phyloP scores from a whole-genome alignment of 2,797 vertebrate species.

The Poeciliopsis paucimaculata region DNA sequence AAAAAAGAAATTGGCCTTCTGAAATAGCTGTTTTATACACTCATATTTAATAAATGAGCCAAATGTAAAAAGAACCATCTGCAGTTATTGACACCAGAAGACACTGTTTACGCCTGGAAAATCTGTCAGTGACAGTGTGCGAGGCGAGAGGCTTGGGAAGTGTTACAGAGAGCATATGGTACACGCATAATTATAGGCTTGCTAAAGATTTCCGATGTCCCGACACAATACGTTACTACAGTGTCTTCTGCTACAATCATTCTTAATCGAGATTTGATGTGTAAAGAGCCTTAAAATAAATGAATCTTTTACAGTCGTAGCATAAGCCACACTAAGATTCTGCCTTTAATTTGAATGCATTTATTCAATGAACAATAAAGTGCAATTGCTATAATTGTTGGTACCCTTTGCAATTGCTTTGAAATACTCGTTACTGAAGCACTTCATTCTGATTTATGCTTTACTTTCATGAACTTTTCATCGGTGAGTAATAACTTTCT shows the following conservation, averaged over 20 bases:
- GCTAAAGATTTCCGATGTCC: constrained; percentile 9
- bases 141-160: constrained; percentile 21
- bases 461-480: not conserved
- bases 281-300: not conserved
- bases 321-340: not conserved
- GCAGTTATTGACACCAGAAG: constrained; percentile 49
- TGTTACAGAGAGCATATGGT: constrained; percentile 20
- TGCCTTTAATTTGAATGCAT: not conserved
- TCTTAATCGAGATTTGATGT: constrained; percentile 9
- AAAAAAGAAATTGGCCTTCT: not conserved
- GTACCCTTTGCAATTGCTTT: not conserved
- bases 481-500: not conserved
- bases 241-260: not conserved
- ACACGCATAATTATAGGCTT: constrained; percentile 5
- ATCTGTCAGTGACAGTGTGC: constrained; percentile 33
- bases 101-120: constrained; percentile 49
- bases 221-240: constrained; percentile 2
- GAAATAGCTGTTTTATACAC: not conserved
- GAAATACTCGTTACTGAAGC: not conserved
- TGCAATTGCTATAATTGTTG: not conserved
- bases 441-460: not conserved
- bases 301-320: not conserved
- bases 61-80: constrained; percentile 49
- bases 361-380: not conserved
- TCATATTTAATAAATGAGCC: constrained; percentile 10